These are phyloP conservation scores for Gracilinanus agilis DNA, from an alignment of 2,113 vertebrate species.

Conservation along the genomic window DNA sequence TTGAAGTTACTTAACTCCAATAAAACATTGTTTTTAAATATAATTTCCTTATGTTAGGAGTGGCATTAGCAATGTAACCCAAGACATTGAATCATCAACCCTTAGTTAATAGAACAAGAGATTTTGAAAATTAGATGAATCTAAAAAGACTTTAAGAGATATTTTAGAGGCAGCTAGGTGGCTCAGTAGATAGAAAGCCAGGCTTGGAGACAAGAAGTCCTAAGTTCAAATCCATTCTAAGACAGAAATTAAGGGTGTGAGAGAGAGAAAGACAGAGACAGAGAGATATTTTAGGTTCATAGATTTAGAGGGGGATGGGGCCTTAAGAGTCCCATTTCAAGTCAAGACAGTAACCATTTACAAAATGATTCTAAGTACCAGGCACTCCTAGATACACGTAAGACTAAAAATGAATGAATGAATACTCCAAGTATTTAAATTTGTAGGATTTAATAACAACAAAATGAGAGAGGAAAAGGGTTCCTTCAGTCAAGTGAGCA, in stretches of 20 bases:
- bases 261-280: too few species aligned
- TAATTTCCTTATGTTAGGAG: neutral
- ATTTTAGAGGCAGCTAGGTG: neutral
- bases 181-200: too few species aligned
- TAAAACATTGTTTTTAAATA: neutral
- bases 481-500: too few species aligned
- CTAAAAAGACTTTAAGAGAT: neutral
- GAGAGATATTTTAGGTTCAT: neutral
- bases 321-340: neutral
- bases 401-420: too few species aligned
- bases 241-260: too few species aligned
- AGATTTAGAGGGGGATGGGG: neutral
- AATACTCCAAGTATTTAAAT: too few species aligned
- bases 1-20: neutral
- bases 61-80: constrained; percentile 10
- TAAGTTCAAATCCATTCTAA: too few species aligned
- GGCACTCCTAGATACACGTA: neutral
- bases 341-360: neutral
- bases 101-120: neutral
- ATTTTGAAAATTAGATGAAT: neutral
- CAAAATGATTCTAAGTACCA: neutral
- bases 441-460: too few species aligned
- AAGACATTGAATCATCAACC: neutral
- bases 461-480: too few species aligned
- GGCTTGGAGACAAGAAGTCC: too few species aligned